phyloP scores from a whole-genome alignment of 2,113 vertebrate species.

The Mustelus asterias region DNA sequence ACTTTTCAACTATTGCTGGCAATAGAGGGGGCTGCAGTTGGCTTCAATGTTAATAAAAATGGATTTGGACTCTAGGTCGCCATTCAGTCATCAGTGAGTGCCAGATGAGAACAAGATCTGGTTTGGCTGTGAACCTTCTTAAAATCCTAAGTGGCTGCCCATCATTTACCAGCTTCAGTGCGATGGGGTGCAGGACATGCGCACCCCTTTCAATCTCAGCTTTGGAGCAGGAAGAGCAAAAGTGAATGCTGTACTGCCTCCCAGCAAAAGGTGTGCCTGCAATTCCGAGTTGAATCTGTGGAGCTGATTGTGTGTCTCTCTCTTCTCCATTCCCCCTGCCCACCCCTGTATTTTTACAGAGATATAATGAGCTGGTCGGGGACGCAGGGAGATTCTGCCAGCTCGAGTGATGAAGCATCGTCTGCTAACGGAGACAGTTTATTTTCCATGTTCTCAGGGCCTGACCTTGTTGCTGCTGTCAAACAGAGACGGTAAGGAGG shows the following conservation, averaged over 20 bases:
- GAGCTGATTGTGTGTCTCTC: not conserved
- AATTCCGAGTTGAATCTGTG: not conserved
- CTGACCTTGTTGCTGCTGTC: conserved; percentile 93
- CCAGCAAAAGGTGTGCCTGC: not conserved
- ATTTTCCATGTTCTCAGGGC: conserved; percentile 99
- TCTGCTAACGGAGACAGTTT: conserved; percentile 95
- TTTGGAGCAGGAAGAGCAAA: not conserved
- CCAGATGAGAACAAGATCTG: not conserved
- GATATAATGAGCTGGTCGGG: conserved; percentile 88
- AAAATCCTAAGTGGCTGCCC: not conserved
- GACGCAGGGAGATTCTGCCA: conserved; percentile 91
- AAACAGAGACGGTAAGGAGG: conserved; percentile 82
- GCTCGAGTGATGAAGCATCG: conserved; percentile 92
- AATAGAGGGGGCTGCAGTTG: not conserved
- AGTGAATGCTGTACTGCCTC: not conserved
- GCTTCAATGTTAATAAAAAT: not conserved
- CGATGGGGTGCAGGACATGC: not conserved
- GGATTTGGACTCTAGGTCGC: not conserved
- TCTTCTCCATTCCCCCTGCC: not conserved
- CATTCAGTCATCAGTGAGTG: not conserved
- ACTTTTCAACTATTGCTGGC: not conserved
- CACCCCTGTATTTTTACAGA: conserved; percentile 55
- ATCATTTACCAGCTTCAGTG: not conserved
- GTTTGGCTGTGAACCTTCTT: not conserved
- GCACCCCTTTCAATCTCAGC: not conserved